A percentile compares a stretch with the other conserved stretches of the same genome.
Evolutionary conservation across 2,888 invertebrate species (phyloP).

Genomic region (Camptogramma bilineatum): DNA sequence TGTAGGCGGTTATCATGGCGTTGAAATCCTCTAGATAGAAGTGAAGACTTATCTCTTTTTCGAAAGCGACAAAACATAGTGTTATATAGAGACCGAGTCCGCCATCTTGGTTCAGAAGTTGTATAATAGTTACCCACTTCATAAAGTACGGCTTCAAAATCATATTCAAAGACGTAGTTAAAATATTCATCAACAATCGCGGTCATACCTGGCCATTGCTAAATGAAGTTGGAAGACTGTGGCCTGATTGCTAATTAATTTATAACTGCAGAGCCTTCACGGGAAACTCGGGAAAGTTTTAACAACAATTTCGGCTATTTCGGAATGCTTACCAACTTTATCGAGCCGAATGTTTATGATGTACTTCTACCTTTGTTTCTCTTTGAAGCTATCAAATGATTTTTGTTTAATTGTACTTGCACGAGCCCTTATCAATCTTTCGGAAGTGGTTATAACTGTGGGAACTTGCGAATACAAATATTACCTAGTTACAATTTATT

Average conservation of each 20-base stretch:
- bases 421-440: no score
- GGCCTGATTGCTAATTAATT: slow-evolving; percentile 66
- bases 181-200: slow-evolving; percentile 62
- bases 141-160: background rate
- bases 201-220: slow-evolving; percentile 43
- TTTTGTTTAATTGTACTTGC: background rate
- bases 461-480: no score
- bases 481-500: no score
- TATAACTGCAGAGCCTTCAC: slow-evolving; percentile 47
- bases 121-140: background rate
- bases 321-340: slow-evolving; percentile 44
- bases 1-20: no score
- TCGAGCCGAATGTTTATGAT: slow-evolving; percentile 35
- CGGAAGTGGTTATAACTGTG: no score
- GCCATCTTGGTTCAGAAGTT: no score
- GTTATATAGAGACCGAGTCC: no score
- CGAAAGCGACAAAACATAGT: no score
- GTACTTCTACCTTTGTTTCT: slow-evolving; percentile 2
- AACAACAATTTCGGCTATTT: slow-evolving; percentile 47
- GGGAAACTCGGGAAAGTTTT: slow-evolving; percentile 15
- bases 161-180: slow-evolving; percentile 54
- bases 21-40: no score
- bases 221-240: slow-evolving; percentile 42
- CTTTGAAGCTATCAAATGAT: background rate
- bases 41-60: no score